Percentiles rank a stretch among this genome's conserved stretches.
phyloP scores from a whole-genome alignment of 2,113 vertebrate species.

The Apaloderma vittatum region DNA sequence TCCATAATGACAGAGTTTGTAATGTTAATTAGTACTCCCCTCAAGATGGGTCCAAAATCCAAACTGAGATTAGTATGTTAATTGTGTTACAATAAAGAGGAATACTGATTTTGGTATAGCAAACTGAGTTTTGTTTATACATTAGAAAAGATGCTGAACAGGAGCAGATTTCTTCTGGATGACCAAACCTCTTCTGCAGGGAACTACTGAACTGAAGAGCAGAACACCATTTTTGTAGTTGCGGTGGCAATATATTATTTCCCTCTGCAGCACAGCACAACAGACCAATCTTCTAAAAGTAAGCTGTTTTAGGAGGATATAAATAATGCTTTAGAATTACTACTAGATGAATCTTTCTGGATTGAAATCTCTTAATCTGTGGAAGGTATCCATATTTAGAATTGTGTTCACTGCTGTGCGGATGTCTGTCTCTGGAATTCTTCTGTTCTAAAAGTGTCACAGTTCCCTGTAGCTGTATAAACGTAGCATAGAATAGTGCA shows the following conservation, averaged over 20 bases:
- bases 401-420: background rate
- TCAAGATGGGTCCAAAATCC: background rate
- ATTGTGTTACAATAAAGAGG: background rate
- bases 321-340: slow-evolving; percentile 21
- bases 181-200: background rate
- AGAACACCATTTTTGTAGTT: background rate
- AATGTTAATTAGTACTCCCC: background rate
- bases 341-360: background rate
- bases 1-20: background rate
- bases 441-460: background rate
- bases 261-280: background rate
- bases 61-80: background rate
- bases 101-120: background rate
- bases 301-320: slow-evolving; percentile 7
- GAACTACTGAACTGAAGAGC: background rate
- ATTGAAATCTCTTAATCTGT: slow-evolving; percentile 9
- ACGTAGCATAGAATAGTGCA: background rate
- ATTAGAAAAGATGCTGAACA: background rate
- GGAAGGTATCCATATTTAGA: background rate
- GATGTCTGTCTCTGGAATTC: background rate
- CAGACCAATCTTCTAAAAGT: background rate
- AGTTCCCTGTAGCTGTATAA: background rate
- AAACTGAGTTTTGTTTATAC: background rate
- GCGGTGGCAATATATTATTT: slow-evolving; percentile 9
- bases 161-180: background rate